A percentile compares a stretch with the other conserved stretches of the same genome.
Evolutionary conservation across 1,140 invertebrate species (phyloP).

Genomic region (Lucilia cuprina): DNA sequence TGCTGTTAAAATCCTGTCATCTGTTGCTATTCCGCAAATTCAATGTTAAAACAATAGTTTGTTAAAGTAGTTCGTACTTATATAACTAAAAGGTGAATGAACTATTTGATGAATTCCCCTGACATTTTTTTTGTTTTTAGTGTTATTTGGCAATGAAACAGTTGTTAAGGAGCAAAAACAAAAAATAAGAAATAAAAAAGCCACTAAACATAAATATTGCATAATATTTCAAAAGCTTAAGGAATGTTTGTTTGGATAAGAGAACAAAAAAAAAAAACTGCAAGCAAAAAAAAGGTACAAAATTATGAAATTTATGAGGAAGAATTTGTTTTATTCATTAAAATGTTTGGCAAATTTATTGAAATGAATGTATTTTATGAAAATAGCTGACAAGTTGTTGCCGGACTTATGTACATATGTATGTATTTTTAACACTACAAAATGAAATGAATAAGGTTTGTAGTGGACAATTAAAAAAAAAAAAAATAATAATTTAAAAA

Average conservation of each 20-base stretch:
- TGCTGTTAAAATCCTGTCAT: not conserved
- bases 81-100: not conserved
- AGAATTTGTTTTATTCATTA: constrained; percentile 3
- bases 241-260: not conserved
- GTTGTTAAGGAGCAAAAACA: not conserved
- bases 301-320: constrained; percentile 3
- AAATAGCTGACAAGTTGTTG: not conserved
- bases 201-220: not conserved
- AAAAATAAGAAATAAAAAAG: not conserved
- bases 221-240: not conserved
- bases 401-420: no score
- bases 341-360: not conserved
- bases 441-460: no score
- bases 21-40: not conserved
- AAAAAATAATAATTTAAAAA: no score
- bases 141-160: not conserved
- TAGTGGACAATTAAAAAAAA: no score
- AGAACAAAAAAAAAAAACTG: not conserved
- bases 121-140: not conserved
- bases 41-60: not conserved
- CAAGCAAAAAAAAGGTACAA: not conserved
- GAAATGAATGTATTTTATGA: not conserved
- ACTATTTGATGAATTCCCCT: not conserved
- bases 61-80: not conserved
- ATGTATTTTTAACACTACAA: no score